phyloP scores from a whole-genome alignment of 2,888 invertebrate species.

The Caenorhabditis angaria region DNA sequence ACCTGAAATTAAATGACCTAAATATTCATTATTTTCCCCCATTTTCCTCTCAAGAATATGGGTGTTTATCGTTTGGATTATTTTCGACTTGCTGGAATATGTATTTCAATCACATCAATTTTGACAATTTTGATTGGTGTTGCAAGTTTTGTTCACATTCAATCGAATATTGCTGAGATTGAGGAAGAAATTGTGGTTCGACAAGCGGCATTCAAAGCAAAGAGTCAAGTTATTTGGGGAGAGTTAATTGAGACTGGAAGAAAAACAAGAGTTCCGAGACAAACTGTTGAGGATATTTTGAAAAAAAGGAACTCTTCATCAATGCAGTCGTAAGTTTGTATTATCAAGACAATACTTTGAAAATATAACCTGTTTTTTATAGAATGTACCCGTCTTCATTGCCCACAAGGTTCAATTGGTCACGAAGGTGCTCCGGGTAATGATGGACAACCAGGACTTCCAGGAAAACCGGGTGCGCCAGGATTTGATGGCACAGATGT shows the following conservation, averaged over 20 bases:
- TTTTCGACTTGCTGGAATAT: conserved; percentile 7
- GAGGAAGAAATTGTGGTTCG: conserved; percentile 31
- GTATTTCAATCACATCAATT: not conserved
- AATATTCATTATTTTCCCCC: not conserved
- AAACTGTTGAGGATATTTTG: conserved; percentile 13
- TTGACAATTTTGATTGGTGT: not conserved
- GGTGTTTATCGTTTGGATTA: conserved; percentile 1
- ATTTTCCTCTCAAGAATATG: not conserved
- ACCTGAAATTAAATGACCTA: not conserved
- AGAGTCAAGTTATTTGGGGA: conserved; percentile 49
- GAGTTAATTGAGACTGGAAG: conserved; percentile 45
- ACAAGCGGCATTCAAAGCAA: conserved; percentile 34
- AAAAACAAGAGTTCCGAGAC: conserved; percentile 46
- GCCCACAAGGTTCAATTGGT: conserved; percentile 59
- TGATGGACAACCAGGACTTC: conserved; percentile 61
- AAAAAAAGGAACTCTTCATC: conserved; percentile 48
- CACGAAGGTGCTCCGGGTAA: conserved; percentile 56
- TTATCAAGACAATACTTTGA: not conserved
- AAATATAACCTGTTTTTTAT: not conserved
- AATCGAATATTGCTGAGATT: not conserved
- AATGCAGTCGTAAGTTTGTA: conserved; percentile 52
- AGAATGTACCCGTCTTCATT: conserved; percentile 62
- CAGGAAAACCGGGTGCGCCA: conserved; percentile 56
- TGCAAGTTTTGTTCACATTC: not conserved
- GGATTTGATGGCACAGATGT: conserved; percentile 53